Conservation (phyloP, 2,888 invertebrate genomes). For the Thecocarcelia acutangulata region DNA sequence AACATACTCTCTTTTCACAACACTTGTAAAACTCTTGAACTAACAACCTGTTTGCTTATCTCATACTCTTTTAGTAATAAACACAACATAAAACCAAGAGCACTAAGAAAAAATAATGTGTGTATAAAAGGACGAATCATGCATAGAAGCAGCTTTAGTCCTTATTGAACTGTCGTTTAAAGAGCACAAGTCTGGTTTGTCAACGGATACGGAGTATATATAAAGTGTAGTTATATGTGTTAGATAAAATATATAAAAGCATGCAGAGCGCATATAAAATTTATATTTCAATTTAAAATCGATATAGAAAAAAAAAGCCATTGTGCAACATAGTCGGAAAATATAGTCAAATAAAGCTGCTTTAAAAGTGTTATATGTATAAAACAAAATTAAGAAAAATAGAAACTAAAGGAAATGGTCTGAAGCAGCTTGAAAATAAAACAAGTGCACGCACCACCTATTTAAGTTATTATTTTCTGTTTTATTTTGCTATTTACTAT, state of each 20-base stretch:
- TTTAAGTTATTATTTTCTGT: neutral
- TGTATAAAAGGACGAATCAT: constrained; percentile 64
- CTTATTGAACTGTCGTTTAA: constrained; percentile 54
- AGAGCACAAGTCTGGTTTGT: neutral
- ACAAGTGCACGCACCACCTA: no score
- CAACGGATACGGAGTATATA: neutral
- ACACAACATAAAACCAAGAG: constrained; percentile 26
- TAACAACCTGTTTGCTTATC: constrained; percentile 68
- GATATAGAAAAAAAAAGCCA: neutral
- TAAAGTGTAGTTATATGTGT: neutral
- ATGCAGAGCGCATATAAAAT: neutral
- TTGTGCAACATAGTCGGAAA: neutral
- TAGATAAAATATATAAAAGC: neutral
- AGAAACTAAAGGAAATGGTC: no score
- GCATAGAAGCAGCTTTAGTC: constrained; percentile 60
- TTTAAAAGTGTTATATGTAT: no score
- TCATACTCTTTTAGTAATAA: constrained; percentile 9
- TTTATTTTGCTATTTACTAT: no score
- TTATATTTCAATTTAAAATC: neutral
- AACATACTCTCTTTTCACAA: neutral
- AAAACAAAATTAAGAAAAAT: no score
- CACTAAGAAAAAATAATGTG: neutral
- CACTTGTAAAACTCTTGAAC: constrained; percentile 33
- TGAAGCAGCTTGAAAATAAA: no score
- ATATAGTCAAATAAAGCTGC: no score